Percentiles rank a stretch among this genome's conserved stretches.
These are phyloP conservation scores for Ruditapes philippinarum DNA, from an alignment of 1,140 invertebrate genomes.

Conservation along the genomic window DNA sequence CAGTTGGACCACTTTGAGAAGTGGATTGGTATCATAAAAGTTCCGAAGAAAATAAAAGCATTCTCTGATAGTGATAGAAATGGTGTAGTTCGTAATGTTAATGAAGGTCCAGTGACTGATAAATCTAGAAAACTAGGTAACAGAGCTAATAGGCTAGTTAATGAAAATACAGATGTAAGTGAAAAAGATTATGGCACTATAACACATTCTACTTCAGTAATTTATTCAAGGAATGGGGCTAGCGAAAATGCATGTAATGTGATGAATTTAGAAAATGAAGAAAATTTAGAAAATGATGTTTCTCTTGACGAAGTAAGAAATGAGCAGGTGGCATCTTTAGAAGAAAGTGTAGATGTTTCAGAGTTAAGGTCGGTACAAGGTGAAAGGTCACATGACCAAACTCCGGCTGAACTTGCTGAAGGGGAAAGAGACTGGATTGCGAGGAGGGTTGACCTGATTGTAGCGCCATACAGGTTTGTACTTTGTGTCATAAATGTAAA, in stretches of 20 bases:
- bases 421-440: slow-evolving; percentile 82
- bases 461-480: slow-evolving; percentile 78
- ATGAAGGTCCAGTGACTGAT: not conserved
- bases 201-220: not conserved
- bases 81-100: not conserved
- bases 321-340: not conserved
- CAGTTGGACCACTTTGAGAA: slow-evolving; percentile 85
- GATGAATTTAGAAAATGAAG: not conserved
- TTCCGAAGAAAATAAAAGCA: slow-evolving; percentile 74
- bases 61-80: no score
- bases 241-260: not conserved
- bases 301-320: not conserved
- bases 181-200: no score
- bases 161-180: not conserved
- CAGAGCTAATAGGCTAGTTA: not conserved
- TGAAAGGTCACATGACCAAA: not conserved
- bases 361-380: not conserved
- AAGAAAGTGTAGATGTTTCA: slow-evolving; percentile 2
- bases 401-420: slow-evolving; percentile 67
- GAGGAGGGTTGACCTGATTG: slow-evolving; percentile 85
- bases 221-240: not conserved
- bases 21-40: slow-evolving; percentile 85
- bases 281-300: not conserved
- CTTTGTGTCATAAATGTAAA: no score
- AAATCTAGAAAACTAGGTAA: not conserved